Evolutionary conservation across 2,888 invertebrate genomes (phyloP), one percentile per base, ranked within the genome.

Genomic region (Lissonota sp.): DNA sequence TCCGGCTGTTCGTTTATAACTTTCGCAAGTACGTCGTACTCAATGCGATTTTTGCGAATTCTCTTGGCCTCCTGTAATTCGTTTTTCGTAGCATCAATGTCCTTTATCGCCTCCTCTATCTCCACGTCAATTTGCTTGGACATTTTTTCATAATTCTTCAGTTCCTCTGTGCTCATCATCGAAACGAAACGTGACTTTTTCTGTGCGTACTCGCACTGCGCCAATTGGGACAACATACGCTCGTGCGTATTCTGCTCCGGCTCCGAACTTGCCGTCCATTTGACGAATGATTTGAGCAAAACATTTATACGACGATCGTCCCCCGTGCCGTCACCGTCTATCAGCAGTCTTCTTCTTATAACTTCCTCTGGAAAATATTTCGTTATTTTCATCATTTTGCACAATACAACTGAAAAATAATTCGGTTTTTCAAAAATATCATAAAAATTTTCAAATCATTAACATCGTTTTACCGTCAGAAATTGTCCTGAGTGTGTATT

Each of bases 321-420:
- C 16, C 98, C 99, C 7, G 97, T 98, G 6, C 99, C 99, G 94
- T 99, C 99, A 12, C 99, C 99, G 92, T 99, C 99, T 87, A 99
- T 98, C 42, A 99, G 93, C 51, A 99, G 93, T 83, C 98, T 95
- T 85, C 98, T 95, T 86, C 97, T 96, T 81, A 99, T 98, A 55
- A 99, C 97, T 91, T 99, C 99, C 93, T 99, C 99, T 98, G 91
- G 6, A 94, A 93, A 85, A 83, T 60, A 70, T 12, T 4, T 5
- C 5, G 6, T 12, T 7, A 6, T 4, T 26, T 37, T 66, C 7
- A 14, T 16, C 4, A 14, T 42, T 6, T 12, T 12, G 5, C 10
- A 10, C 5, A 10, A 26, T 6, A 5, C 40, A 39, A 39, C 12
- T 49, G 5, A 12, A 39, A n/a, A 0, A 12, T 39, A 10, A 12